Base-by-base conservation (phyloP, 2,888 invertebrate species). In the Drosophila mayaguana region DNA sequence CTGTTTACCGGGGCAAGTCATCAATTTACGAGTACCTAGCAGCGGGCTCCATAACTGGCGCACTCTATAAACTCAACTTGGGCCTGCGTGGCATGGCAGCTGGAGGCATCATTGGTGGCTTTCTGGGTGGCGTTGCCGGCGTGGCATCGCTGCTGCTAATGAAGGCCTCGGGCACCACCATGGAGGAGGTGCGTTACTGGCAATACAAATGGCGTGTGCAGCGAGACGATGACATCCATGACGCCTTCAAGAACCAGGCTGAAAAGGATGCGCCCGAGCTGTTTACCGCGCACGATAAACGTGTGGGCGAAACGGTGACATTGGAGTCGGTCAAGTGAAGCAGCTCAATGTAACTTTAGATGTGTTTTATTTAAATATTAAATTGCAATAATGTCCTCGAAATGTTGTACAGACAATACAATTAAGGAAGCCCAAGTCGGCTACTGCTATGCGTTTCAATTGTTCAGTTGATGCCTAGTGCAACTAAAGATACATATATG, bases 21-120 rank as follows among this genome's bases (percentile, higher is more conserved):
- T 94, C 96, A 0, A 89, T 97, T 8, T 76, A 95, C 25, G 96
- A 97, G 85, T 96, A 96, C 91, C 82, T 95, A 0, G 84, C 93
- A 2, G 96, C 95, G 1, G 97, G 96, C 11, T 92, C 93, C 0
- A 9, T 95, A 0, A 95, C 96, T 0, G 93, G 97, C 1, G 93
- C 94, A 0, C 18, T 95, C 7, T 97, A 95, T 89, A 97, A 96
- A 93, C 91, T 95, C 1, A 94, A 94, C 81, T 90, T 96, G 88
- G 97, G 97, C 0, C 91, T 96, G 2, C 94, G 95, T 57, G 97
- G 95, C 7, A 94, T 95, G 91, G 77, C 95, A 5, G 95, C 96
- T 40, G 97, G 97, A 9, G 94, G 94, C 46, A 92, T 94, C 18
- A 88, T 96, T 90, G 97, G 96, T 56, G 93, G 94, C 8, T 83